These are phyloP conservation scores for Epizoanthus fatuus DNA, from an alignment of 92 coral and sea anemone species.

Conservation along the genomic window DNA sequence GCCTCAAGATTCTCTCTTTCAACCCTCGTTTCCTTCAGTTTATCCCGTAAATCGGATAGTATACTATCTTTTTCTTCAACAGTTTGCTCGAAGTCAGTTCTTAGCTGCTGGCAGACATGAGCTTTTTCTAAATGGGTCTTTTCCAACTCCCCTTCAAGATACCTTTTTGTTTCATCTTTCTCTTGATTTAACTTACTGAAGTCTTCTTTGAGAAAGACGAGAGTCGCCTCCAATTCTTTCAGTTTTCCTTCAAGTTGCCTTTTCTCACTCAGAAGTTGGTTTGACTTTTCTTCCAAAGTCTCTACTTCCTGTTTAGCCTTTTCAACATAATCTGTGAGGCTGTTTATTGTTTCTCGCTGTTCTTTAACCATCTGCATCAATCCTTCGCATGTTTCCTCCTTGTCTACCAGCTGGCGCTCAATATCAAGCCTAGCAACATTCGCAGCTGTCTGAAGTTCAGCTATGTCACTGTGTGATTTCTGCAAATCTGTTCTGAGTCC, in stretches of 20 bases:
- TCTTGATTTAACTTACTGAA: conserved; percentile 52
- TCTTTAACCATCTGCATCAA: conserved; percentile 67
- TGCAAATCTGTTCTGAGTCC: conserved; percentile 60
- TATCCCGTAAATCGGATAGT: conserved; percentile 55
- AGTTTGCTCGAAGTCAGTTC: conserved; percentile 70
- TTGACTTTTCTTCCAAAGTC: conserved; percentile 50
- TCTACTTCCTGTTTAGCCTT: conserved; percentile 11
- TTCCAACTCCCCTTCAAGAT: conserved; percentile 63
- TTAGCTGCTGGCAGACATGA: conserved; percentile 63
- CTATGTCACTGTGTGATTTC: conserved; percentile 44
- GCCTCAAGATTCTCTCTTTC: conserved; percentile 65
- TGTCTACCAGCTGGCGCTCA: conserved; percentile 72
- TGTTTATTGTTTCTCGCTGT: conserved; percentile 67
- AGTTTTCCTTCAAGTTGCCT: conserved; percentile 50
- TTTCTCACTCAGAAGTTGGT: conserved; percentile 68
- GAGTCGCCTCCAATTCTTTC: not conserved
- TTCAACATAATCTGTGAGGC: conserved; percentile 29
- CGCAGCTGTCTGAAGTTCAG: conserved; percentile 48
- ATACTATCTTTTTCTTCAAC: conserved; percentile 69
- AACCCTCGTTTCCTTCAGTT: conserved; percentile 52
- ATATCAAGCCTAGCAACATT: conserved; percentile 62
- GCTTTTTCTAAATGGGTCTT: conserved; percentile 69
- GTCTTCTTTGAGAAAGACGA: conserved; percentile 47
- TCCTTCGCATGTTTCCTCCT: conserved; percentile 85
- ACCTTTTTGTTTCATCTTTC: conserved; percentile 39